Conservation (phyloP, 2,113 vertebrate species). For the Heptranchias perlo region DNA sequence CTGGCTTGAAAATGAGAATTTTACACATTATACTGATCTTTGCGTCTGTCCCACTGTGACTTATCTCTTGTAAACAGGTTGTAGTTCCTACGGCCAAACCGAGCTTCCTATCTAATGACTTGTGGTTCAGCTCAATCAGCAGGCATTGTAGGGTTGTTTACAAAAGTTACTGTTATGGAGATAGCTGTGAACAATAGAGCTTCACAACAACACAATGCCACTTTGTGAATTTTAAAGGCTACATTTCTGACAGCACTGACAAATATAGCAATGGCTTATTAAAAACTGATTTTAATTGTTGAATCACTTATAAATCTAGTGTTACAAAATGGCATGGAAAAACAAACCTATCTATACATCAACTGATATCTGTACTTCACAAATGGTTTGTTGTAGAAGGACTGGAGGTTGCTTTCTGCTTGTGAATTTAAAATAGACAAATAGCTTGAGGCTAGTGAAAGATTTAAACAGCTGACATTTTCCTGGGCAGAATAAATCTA, state of each 20-base stretch:
- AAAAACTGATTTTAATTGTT: not conserved
- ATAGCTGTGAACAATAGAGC: not conserved
- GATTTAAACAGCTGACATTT: not conserved
- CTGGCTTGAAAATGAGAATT: not conserved
- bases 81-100: not conserved
- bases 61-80: not conserved
- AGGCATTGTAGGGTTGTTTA: not conserved
- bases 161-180: not conserved
- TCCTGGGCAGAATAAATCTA: not conserved
- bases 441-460: not conserved
- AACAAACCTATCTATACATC: not conserved
- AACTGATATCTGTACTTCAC: not conserved
- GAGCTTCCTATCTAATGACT: not conserved
- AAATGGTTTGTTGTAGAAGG: not conserved
- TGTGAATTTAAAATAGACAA: not conserved
- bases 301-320: not conserved
- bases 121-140: constrained; percentile 10
- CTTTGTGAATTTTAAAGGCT: not conserved
- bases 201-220: not conserved
- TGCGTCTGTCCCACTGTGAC: not conserved
- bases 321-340: not conserved
- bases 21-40: not conserved
- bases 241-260: not conserved
- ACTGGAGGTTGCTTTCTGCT: not conserved
- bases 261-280: not conserved